Percentiles rank a stretch among this genome's conserved stretches.
phyloP scores from a whole-genome alignment of 2,113 vertebrate genomes.

The Nematolebias whitei region DNA sequence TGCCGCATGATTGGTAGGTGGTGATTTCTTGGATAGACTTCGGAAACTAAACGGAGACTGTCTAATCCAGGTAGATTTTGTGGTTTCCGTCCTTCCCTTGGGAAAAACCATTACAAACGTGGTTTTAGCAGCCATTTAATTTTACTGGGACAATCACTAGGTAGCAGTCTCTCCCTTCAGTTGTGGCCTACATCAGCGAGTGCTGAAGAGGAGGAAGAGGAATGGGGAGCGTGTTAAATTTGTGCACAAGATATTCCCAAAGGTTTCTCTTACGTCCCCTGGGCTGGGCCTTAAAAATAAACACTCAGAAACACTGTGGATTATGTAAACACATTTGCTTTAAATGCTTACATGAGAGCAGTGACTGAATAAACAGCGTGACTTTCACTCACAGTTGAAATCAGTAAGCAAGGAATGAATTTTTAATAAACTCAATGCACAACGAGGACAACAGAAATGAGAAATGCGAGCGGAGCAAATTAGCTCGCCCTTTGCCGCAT shows the following conservation, averaged over 20 bases:
- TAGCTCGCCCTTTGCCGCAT: conserved; percentile 17
- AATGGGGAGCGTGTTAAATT: conserved; percentile 38
- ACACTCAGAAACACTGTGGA: conserved; percentile 57
- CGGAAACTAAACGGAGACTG: conserved; percentile 26
- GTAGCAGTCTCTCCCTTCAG: conserved; percentile 41
- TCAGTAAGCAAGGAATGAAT: conserved; percentile 36
- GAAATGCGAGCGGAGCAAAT: conserved; percentile 21
- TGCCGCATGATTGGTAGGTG: conserved; percentile 48
- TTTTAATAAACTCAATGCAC: conserved; percentile 39
- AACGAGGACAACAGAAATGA: conserved; percentile 8
- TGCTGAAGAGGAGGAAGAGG: conserved; percentile 13
- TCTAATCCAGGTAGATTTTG: conserved; percentile 60
- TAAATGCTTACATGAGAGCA: conserved; percentile 49
- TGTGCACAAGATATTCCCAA: conserved; percentile 50
- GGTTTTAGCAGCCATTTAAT: conserved; percentile 34
- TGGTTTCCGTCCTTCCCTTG: conserved; percentile 25
- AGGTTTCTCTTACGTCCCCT: conserved; percentile 56
- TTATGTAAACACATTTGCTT: conserved; percentile 63
- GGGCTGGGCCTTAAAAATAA: conserved; percentile 63
- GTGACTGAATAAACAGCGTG: conserved; percentile 51
- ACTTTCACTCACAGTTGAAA: conserved; percentile 43
- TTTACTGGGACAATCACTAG: conserved; percentile 58
- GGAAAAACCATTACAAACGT: conserved; percentile 43
- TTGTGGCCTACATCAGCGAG: conserved; percentile 65
- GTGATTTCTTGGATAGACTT: conserved; percentile 37